A percentile compares a stretch with the other conserved stretches of the same genome.
These are phyloP conservation scores for Hirtodrosophila cameraria DNA, from an alignment of 2,888 invertebrate genomes.

Conservation along the genomic window DNA sequence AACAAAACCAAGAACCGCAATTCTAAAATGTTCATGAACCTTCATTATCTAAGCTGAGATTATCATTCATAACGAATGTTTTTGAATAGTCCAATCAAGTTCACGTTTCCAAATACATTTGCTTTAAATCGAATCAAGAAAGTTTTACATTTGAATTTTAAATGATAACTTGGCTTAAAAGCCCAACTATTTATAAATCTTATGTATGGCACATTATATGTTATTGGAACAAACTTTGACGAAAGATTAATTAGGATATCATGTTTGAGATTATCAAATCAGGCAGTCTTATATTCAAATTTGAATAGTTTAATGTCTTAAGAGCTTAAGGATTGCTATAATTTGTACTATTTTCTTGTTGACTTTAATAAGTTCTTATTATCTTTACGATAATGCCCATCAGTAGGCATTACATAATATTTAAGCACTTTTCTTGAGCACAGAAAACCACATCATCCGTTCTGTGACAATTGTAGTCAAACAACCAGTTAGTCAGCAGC, in stretches of 20 bases:
- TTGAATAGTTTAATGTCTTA: background rate
- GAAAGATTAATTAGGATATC: conserved; percentile 29
- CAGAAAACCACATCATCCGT: conserved; percentile 47
- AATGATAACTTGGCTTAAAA: conserved; percentile 39
- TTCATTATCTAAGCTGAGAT: conserved; percentile 27
- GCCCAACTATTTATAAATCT: conserved; percentile 16
- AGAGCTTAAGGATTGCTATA: background rate
- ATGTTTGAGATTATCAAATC: background rate
- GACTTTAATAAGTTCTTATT: background rate
- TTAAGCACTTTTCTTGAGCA: conserved; percentile 7
- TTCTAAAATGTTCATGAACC: conserved; percentile 43
- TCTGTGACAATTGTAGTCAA: conserved; percentile 26
- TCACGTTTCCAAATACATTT: conserved; percentile 44
- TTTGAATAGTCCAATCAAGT: conserved; percentile 51
- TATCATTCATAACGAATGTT: conserved; percentile 53
- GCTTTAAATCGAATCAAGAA: conserved; percentile 45
- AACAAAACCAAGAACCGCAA: conserved; percentile 8
- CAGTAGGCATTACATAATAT: conserved; percentile 16
- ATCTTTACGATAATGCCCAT: background rate
- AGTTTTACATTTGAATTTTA: conserved; percentile 66
- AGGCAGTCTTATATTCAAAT: background rate
- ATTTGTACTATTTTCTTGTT: background rate
- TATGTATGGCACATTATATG: conserved; percentile 8
- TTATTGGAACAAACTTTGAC: conserved; percentile 6
- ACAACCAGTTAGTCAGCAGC: conserved; percentile 11